Conservation (phyloP, 1,140 invertebrate genomes). For the Reticulitermes speratus region DNA sequence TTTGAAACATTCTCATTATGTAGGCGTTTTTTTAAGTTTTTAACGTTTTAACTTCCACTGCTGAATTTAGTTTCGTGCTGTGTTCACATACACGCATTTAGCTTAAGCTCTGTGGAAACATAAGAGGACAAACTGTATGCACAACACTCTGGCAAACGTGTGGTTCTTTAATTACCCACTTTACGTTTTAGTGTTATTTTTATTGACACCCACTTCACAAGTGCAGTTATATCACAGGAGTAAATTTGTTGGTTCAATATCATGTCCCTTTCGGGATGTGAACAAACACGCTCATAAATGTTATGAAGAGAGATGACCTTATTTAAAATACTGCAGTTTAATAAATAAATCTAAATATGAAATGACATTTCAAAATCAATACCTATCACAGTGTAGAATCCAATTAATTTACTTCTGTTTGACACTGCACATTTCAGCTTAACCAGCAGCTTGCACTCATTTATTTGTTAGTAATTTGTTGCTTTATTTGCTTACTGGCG, state of each 20-base stretch:
- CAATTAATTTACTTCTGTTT: no score
- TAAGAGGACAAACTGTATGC: background rate
- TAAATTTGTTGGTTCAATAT: background rate
- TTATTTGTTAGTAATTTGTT: no score
- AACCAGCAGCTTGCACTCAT: no score
- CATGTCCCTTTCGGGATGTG: background rate
- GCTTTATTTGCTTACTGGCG: no score
- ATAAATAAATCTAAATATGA: background rate
- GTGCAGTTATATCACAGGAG: background rate
- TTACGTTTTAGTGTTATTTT: background rate
- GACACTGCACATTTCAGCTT: no score
- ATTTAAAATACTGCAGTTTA: background rate
- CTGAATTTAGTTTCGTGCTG: no score
- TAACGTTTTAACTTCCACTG: no score
- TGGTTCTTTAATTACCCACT: background rate
- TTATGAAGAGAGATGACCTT: background rate
- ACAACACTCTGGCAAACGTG: background rate
- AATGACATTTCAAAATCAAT: no score
- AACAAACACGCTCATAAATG: background rate
- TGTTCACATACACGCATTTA: no score
- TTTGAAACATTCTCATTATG: no score
- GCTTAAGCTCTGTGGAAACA: background rate
- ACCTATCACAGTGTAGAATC: no score
- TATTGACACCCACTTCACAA: constrained; percentile 16
- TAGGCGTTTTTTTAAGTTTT: no score